Conservation (phyloP, 1,140 invertebrate species). For the Dufourea novaeangliae region DNA sequence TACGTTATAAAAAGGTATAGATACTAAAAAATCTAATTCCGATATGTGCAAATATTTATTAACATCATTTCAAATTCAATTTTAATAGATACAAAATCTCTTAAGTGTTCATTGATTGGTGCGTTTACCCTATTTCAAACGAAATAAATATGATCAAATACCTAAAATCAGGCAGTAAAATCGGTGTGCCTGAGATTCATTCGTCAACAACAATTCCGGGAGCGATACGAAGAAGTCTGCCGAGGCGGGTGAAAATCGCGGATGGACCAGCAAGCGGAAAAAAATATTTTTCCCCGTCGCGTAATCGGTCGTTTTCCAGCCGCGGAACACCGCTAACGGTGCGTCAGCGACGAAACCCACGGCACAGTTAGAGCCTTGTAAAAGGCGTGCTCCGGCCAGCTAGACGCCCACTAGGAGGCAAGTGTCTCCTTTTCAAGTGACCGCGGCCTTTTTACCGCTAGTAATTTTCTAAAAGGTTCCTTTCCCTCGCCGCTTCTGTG, state of each 20-base stretch:
- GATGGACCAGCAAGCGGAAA: neutral
- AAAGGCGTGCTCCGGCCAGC: constrained; percentile 34
- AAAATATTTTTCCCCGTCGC: constrained; percentile 17
- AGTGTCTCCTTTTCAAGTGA: constrained; percentile 62
- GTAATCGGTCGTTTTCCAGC: constrained; percentile 5
- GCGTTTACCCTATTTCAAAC: too few species aligned
- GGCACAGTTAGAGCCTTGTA: constrained; percentile 22
- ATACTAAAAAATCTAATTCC: too few species aligned
- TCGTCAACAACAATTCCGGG: neutral
- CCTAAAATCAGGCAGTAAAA: neutral
- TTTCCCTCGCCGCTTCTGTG: constrained; percentile 50
- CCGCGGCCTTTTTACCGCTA: constrained; percentile 47
- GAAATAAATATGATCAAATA: too few species aligned
- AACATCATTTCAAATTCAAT: too few species aligned
- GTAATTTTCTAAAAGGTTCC: constrained; percentile 62
- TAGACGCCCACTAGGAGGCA: constrained; percentile 47
- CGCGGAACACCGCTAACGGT: constrained; percentile 3
- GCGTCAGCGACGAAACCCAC: constrained; percentile 23
- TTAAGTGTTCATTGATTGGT: too few species aligned
- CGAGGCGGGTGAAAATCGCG: neutral
- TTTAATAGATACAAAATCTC: too few species aligned
- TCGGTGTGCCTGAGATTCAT: neutral
- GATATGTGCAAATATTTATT: too few species aligned
- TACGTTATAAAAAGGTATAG: too few species aligned
- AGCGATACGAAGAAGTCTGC: neutral